Evolutionary conservation across 2,888 invertebrate genomes (phyloP), one percentile per base, ranked within the genome.

Genomic region (Toxonevra muliebris): DNA sequence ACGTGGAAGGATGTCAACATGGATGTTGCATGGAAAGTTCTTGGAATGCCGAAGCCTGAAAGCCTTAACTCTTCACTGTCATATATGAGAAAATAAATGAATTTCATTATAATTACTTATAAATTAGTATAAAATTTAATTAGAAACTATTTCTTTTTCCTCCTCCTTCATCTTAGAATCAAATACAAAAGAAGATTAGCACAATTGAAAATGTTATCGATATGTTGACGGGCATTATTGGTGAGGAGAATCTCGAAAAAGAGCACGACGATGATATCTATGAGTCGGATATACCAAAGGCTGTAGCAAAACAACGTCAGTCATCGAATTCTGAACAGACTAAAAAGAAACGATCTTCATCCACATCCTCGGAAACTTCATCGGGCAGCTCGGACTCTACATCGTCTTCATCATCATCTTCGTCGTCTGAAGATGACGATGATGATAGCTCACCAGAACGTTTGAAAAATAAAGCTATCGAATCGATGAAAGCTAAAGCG

Each of bases 151-250:
- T 63, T 71, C 54, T 68, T 61, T 41, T 55, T 45, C n/a, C 20
- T 54, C 68, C 41, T 59, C 59, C 55, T 67, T n/a, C 65, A 58
- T 75, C 30, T 65, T 77, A 86, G 86, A 80, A 74, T 64, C 85
- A 86, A 82, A 85, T 86, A 20, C 80, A 85, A 73, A 85, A 84
- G 74, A 86, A 85, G 76, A 71, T 86, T 55, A 82, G 92, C 86
- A 93, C 94, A 0, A 93, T 94, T 82, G 90, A 91, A 85, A 93
- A 93, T 84, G 94, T 95, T 20, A 93, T 95, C 79, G 94, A 94
- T 80, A 94, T 94, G 92, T 87, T 95, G 77, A 92, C 92, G 69
- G 92, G 92, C 45, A 92, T 95, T 80, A 93, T 95, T 77, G 93
- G 93, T 0, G 93, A 93, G 76, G 91, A 91, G 42, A 82, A 82